Conservation (phyloP, 2,888 invertebrate genomes). For the Scaptomyza parva region DNA sequence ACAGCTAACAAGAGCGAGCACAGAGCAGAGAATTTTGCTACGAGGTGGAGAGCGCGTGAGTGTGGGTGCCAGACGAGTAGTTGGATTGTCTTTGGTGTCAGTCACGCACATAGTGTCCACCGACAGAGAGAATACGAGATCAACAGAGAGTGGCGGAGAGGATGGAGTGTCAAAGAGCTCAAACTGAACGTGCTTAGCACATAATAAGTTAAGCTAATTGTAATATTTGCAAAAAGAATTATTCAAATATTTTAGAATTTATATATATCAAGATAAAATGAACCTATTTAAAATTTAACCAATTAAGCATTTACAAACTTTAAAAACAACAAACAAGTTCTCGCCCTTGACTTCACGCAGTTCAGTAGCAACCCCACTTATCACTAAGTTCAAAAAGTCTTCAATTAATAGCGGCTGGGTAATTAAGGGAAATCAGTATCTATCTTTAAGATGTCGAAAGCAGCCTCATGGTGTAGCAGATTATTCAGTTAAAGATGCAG, state of each 20-base stretch:
- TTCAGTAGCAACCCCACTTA: slow-evolving; percentile 1
- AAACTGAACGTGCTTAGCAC: background rate
- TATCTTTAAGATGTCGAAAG: background rate
- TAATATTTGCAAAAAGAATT: background rate
- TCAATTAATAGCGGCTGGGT: slow-evolving; percentile 26
- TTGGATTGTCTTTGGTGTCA: no score
- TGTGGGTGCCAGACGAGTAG: slow-evolving; percentile 42
- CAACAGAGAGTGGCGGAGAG: background rate
- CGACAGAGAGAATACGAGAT: slow-evolving; percentile 7
- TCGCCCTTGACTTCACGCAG: slow-evolving; percentile 26
- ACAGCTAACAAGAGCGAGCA: slow-evolving; percentile 5
- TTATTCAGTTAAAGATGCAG: slow-evolving; percentile 29
- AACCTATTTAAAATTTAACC: background rate
- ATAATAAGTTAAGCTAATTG: background rate
- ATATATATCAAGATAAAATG: background rate
- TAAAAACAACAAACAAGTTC: slow-evolving; percentile 13
- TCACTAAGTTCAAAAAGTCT: slow-evolving; percentile 36
- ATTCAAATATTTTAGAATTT: no score
- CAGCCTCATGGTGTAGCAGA: background rate
- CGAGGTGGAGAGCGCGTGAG: slow-evolving; percentile 18
- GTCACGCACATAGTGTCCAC: background rate
- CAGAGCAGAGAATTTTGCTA: no score
- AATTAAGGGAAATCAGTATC: slow-evolving; percentile 24
- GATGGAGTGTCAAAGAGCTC: slow-evolving; percentile 1
- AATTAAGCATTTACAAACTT: background rate